Evolutionary conservation across 1,140 invertebrate species (phyloP).

Genomic region (Euglossa dilemma): DNA sequence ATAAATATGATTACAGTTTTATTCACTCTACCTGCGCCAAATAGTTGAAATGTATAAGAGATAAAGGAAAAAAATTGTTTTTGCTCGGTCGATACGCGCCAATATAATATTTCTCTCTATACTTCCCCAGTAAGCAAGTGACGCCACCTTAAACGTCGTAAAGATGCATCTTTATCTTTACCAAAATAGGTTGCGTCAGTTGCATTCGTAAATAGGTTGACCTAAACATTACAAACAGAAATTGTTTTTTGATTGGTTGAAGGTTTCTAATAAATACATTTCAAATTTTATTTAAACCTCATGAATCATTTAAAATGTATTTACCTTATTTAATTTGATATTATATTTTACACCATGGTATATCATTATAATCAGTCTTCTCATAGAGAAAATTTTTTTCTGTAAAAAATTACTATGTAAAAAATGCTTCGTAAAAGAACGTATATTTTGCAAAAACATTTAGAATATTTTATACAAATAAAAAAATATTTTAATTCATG

Average conservation of each 20-base stretch:
- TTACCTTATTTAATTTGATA: neutral
- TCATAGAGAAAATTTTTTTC: neutral
- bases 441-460: neutral
- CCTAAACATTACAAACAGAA: neutral
- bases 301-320: neutral
- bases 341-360: neutral
- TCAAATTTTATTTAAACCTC: neutral
- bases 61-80: constrained; percentile 50
- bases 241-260: constrained; percentile 8
- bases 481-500: neutral
- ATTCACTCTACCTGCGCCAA: constrained; percentile 41
- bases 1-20: constrained; percentile 12
- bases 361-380: neutral
- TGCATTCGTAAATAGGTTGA: constrained; percentile 34
- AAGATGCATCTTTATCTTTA: constrained; percentile 29
- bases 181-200: constrained; percentile 25
- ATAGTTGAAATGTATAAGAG: constrained; percentile 34
- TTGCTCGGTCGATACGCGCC: constrained; percentile 80
- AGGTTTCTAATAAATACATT: neutral
- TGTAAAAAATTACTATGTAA: neutral
- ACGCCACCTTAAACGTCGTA: constrained; percentile 58
- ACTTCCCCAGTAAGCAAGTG: constrained; percentile 71
- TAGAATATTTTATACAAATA: neutral
- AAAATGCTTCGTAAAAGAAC: neutral
- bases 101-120: constrained; percentile 59